These are phyloP conservation scores for Phrynocephalus forsythii DNA, from an alignment of 2,797 vertebrate species.

Conservation along the genomic window DNA sequence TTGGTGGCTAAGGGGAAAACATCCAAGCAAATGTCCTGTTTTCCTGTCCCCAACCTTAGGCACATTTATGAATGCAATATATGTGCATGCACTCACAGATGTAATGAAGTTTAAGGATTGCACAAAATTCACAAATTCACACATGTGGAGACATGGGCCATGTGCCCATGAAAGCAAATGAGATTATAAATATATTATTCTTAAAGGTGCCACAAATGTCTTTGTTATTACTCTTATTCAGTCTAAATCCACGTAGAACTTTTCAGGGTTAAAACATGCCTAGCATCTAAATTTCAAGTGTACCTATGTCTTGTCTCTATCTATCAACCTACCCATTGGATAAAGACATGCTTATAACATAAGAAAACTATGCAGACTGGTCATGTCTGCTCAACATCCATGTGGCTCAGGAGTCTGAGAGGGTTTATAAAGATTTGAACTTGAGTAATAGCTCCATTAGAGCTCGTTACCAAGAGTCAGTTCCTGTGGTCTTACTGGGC, in stretches of 20 bases:
- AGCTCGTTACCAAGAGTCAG: slow-evolving; percentile 85
- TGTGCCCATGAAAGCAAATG: not conserved
- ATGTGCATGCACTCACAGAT: not conserved
- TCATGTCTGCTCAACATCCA: slow-evolving; percentile 66
- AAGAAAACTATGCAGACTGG: slow-evolving; percentile 71
- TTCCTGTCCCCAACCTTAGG: too few species aligned
- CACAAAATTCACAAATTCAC: too few species aligned
- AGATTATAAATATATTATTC: not conserved
- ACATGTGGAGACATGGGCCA: too few species aligned
- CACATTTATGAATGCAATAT: too few species aligned
- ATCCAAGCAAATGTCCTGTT: too few species aligned
- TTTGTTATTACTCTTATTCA: too few species aligned
- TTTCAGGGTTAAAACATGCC: not conserved
- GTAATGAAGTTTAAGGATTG: not conserved
- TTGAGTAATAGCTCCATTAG: slow-evolving; percentile 95
- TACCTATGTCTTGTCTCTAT: not conserved
- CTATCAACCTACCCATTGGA: not conserved
- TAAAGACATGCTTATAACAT: slow-evolving; percentile 45
- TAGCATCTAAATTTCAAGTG: not conserved
- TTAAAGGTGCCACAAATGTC: too few species aligned
- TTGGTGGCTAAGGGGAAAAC: too few species aligned
- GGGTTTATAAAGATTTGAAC: slow-evolving; percentile 81
- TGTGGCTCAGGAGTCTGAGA: slow-evolving; percentile 73
- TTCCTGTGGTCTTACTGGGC: slow-evolving; percentile 84
- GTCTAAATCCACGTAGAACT: too few species aligned